These are phyloP conservation scores for Pituophis catenifer DNA, from an alignment of 2,113 vertebrate genomes.

Conservation along the genomic window DNA sequence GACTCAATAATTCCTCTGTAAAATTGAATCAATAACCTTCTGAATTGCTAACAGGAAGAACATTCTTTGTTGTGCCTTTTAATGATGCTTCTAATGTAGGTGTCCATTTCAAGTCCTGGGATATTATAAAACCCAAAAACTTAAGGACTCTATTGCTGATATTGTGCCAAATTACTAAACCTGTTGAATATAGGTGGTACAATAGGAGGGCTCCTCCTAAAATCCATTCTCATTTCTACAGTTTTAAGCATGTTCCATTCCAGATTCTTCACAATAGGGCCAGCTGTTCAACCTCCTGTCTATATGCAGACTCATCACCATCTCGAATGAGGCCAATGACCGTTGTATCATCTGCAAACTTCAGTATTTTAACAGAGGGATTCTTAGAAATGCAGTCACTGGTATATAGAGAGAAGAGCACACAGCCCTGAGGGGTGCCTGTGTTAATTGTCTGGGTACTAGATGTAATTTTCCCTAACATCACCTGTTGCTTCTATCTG, in stretches of 20 bases:
- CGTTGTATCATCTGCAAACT: not conserved
- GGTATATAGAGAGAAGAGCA: not conserved
- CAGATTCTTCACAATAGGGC: not conserved
- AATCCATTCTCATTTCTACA: not conserved
- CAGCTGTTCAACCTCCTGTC: not conserved
- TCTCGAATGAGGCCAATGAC: not conserved
- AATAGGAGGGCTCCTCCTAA: not conserved
- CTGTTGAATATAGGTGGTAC: not conserved
- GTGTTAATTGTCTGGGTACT: not conserved
- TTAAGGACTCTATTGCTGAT: not conserved
- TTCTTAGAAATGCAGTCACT: not conserved
- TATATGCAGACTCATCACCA: not conserved
- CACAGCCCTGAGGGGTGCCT: not conserved
- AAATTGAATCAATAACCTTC: not conserved
- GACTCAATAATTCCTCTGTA: not conserved
- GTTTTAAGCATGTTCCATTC: not conserved
- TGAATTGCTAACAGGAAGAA: not conserved
- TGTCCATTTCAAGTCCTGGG: not conserved
- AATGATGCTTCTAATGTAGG: not conserved
- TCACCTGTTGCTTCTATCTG: not conserved
- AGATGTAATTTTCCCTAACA: not conserved
- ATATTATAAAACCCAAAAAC: not conserved
- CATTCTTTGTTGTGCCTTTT: not conserved
- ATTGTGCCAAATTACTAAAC: not conserved
- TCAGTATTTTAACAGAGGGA: not conserved